Conservation (phyloP, 2,797 vertebrate genomes). For the Enteromius treurensis region DNA sequence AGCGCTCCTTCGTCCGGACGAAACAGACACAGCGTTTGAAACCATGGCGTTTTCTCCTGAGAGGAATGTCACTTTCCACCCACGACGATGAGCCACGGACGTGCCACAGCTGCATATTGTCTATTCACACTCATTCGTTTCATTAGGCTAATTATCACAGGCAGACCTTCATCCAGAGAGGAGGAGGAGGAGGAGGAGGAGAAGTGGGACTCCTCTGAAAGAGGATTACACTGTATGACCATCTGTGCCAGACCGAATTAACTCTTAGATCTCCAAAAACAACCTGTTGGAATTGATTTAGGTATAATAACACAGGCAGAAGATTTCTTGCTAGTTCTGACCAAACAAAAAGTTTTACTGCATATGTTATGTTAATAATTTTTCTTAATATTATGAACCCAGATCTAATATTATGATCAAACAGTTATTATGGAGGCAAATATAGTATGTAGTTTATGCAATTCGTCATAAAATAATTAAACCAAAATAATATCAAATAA, state of each 20-base stretch:
- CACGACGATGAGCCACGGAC: slow-evolving; percentile 10
- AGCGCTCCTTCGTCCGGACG: slow-evolving; percentile 14
- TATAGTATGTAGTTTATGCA: background rate
- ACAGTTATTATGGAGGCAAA: background rate
- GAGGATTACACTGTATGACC: slow-evolving; percentile 64
- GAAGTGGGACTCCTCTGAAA: slow-evolving; percentile 56
- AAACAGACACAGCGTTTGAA: slow-evolving; percentile 29
- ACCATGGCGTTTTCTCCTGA: slow-evolving; percentile 17
- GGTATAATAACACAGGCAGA: background rate
- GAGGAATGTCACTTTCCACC: slow-evolving; percentile 44
- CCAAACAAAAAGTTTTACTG: background rate
- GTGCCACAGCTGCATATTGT: slow-evolving; percentile 49
- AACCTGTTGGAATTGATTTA: slow-evolving; percentile 1
- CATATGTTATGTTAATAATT: background rate
- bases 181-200: slow-evolving; percentile 46
- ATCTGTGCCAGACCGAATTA: slow-evolving; percentile 62
- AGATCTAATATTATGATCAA: background rate
- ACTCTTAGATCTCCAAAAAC: slow-evolving; percentile 48
- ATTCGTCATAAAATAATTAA: background rate
- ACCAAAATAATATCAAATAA: background rate
- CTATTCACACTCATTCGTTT: slow-evolving; percentile 48
- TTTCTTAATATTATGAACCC: background rate
- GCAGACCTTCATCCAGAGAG: slow-evolving; percentile 52
- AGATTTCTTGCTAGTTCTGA: background rate
- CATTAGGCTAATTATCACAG: slow-evolving; percentile 61